A percentile compares a stretch with the other conserved stretches of the same genome.
Evolutionary conservation across 2,113 vertebrate genomes (phyloP).

Genomic region (Onychostruthus taczanowskii): DNA sequence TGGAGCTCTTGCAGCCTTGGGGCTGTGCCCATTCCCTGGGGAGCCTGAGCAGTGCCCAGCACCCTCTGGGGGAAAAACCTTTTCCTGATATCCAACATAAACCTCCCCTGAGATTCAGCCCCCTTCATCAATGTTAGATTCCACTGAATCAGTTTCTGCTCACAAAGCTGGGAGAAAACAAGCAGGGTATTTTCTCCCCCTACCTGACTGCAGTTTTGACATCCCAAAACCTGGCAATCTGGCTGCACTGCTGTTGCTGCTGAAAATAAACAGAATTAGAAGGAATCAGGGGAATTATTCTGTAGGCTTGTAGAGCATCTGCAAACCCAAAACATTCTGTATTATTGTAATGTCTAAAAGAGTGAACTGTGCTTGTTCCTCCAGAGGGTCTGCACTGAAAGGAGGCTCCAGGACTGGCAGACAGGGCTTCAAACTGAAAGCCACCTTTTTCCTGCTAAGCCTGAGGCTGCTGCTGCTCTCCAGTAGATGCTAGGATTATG

Average conservation of each 20-base stretch:
- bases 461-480: not conserved
- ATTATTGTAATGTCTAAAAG: not conserved
- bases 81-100: accelerated
- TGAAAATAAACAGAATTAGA: not conserved
- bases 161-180: not conserved
- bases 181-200: not conserved
- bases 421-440: not conserved
- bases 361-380: not conserved
- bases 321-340: not conserved
- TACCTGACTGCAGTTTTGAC: not conserved
- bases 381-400: not conserved
- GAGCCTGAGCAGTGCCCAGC: not conserved
- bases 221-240: not conserved
- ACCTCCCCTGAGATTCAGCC: not conserved
- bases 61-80: not conserved
- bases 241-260: not conserved
- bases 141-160: not conserved
- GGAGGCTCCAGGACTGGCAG: not conserved
- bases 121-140: not conserved
- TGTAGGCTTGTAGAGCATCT: not conserved
- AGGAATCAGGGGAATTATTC: not conserved
- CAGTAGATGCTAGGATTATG: not conserved
- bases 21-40: not conserved
- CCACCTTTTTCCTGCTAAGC: not conserved
- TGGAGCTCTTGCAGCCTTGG: not conserved